These are phyloP conservation scores for Anneissia japonica DNA, from an alignment of 35 echinoderm and acorn worm genomes.

Conservation along the genomic window DNA sequence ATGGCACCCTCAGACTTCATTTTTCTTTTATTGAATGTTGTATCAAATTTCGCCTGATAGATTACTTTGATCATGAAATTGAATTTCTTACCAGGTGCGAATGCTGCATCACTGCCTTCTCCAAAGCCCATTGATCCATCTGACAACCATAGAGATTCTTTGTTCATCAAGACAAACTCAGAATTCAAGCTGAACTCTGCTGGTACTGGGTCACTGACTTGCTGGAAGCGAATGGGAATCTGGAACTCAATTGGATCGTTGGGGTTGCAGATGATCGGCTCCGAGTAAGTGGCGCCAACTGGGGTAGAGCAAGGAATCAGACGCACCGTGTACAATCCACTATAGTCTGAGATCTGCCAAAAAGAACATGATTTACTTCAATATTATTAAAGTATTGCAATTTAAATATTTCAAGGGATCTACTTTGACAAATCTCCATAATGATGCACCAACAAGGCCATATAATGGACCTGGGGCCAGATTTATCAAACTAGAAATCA, in stretches of 20 bases:
- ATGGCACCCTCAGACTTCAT: too few species aligned
- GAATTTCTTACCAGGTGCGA: constrained; percentile 48
- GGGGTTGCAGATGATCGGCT: constrained; percentile 79
- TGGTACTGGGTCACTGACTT: constrained; percentile 97
- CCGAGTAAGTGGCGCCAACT: constrained; percentile 62
- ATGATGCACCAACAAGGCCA: too few species aligned
- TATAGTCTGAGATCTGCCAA: constrained; percentile 91
- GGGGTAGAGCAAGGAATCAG: constrained; percentile 85
- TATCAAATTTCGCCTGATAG: too few species aligned
- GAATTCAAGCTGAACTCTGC: constrained; percentile 94
- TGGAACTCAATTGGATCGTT: constrained; percentile 82
- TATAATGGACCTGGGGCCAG: too few species aligned
- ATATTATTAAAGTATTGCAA: too few species aligned
- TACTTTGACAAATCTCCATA: too few species aligned
- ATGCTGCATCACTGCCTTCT: constrained; percentile 90
- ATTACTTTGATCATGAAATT: too few species aligned
- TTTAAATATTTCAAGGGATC: too few species aligned
- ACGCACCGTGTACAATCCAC: constrained; percentile 82
- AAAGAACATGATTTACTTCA: too few species aligned
- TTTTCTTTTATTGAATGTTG: too few species aligned
- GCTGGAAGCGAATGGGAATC: constrained; percentile 94
- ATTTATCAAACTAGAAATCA: too few species aligned
- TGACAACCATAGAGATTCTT: constrained; percentile 83
- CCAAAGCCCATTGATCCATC: constrained; percentile 98
- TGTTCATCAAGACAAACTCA: constrained; percentile 80